Evolutionary conservation across 2,113 vertebrate species (phyloP).

Genomic region (Ptychochromis oligacanthus): DNA sequence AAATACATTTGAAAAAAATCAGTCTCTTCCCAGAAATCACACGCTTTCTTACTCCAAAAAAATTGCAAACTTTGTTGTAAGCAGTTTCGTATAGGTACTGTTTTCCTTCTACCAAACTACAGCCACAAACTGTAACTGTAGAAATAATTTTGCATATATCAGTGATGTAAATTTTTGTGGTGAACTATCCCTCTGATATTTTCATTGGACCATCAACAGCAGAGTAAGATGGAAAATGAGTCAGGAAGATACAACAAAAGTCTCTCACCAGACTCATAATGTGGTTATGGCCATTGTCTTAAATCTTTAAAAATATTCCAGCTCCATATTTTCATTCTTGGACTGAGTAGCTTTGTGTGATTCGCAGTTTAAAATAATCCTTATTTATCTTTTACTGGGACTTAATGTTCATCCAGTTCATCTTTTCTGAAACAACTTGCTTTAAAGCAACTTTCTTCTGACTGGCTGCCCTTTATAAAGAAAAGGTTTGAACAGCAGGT

Average conservation of each 20-base stretch:
- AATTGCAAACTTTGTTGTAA: neutral
- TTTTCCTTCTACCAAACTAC: neutral
- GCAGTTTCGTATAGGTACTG: neutral
- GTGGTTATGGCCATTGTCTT: too few species aligned
- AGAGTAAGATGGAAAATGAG: neutral
- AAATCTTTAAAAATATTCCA: neutral
- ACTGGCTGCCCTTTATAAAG: too few species aligned
- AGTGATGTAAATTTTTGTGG: neutral
- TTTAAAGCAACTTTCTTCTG: too few species aligned
- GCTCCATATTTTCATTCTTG: neutral
- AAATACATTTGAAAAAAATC: too few species aligned
- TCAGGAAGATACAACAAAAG: neutral
- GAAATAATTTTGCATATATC: neutral
- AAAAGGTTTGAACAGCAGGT: too few species aligned
- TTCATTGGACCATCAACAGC: conserved; percentile 4
- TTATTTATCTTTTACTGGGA: neutral
- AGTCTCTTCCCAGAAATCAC: too few species aligned
- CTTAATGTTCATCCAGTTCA: neutral
- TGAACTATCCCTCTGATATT: conserved; percentile 1
- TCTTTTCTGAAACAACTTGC: neutral
- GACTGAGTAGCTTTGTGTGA: neutral
- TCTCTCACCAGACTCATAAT: neutral
- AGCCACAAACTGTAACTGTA: neutral
- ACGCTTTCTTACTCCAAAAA: too few species aligned
- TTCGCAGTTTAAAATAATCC: neutral